phyloP scores from a whole-genome alignment of 2,797 vertebrate genomes.

The Eremophila alpestris region DNA sequence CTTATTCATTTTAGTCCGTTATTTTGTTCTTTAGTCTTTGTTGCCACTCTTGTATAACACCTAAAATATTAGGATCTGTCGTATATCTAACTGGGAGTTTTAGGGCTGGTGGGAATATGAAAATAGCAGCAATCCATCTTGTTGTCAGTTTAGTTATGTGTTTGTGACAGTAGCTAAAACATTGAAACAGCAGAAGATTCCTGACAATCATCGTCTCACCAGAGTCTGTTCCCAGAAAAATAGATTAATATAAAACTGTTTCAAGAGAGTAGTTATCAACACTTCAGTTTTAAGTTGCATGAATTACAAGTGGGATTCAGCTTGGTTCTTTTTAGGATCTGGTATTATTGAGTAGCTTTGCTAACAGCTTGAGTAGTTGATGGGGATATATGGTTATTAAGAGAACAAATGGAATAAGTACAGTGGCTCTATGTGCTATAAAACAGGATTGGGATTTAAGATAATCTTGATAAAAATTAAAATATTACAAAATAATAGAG shows the following conservation, averaged over 20 bases:
- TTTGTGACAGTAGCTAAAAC: neutral
- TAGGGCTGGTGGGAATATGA: neutral
- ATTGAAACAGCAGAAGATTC: neutral
- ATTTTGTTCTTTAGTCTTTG: neutral
- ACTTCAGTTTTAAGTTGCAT: neutral
- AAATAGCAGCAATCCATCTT: neutral
- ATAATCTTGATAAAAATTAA: neutral
- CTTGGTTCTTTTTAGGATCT: neutral
- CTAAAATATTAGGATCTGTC: neutral
- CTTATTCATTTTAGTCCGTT: neutral
- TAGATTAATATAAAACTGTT: neutral
- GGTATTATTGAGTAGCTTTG: neutral
- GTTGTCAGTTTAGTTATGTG: neutral
- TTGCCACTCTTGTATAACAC: neutral
- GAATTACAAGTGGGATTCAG: neutral
- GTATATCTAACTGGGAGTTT: neutral
- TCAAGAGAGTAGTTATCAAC: neutral
- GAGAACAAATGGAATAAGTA: neutral
- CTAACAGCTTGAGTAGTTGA: neutral
- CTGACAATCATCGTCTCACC: neutral
- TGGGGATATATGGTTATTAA: neutral
- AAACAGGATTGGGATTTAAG: neutral
- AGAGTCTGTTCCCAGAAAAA: neutral
- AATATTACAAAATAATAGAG: neutral
- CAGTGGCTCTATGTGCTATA: neutral